These are phyloP conservation scores for Zosterops borbonicus DNA, from an alignment of 2,113 vertebrate genomes.

Conservation along the genomic window DNA sequence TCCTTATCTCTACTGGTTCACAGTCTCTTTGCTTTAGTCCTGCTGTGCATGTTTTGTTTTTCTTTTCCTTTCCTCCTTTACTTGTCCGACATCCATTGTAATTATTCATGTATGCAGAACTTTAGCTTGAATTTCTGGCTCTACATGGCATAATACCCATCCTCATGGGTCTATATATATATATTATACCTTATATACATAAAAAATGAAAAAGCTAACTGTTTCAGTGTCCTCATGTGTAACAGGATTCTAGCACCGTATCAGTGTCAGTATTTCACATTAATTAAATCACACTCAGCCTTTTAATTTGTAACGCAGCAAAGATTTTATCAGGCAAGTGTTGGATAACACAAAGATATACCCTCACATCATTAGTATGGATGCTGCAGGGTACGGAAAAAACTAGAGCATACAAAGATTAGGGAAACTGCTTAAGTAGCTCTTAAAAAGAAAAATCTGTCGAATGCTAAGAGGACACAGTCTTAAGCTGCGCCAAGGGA, in stretches of 20 bases:
- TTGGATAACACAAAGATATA: background rate
- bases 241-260: background rate
- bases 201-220: background rate
- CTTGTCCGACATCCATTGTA: conserved; percentile 9
- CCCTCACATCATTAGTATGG: background rate
- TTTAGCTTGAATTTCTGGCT: conserved; percentile 24
- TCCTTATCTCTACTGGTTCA: background rate
- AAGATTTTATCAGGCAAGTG: conserved; percentile 18
- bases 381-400: conserved; percentile 41
- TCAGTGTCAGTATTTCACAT: background rate
- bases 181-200: background rate
- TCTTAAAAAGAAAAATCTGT: conserved; percentile 27
- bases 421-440: conserved; percentile 19
- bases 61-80: background rate
- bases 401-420: conserved; percentile 42
- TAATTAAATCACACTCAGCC: conserved; percentile 22
- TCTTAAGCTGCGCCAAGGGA: too few relatives aligned
- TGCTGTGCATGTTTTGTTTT: conserved; percentile 52
- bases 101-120: background rate
- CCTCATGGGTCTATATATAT: background rate
- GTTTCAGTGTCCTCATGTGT: background rate
- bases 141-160: conserved; percentile 22
- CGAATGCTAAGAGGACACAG: background rate
- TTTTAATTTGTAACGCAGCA: conserved; percentile 29
- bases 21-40: background rate